Conservation (phyloP, 1,140 invertebrate species). For the Pygmarrhopalites habei region DNA sequence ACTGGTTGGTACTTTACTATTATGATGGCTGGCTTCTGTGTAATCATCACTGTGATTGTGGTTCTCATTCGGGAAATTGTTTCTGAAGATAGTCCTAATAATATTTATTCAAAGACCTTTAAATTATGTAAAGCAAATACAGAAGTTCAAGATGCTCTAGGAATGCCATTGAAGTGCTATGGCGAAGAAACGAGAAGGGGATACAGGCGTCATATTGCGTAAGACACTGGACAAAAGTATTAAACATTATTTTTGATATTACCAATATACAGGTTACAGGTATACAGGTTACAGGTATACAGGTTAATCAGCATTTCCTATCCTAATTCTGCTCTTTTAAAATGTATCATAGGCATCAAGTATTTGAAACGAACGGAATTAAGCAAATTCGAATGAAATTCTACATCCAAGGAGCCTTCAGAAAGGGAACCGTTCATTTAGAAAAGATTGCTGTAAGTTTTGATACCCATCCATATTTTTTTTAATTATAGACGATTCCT, state of each 20-base stretch:
- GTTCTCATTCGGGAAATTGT: conserved; percentile 76
- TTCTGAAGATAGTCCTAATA: conserved; percentile 75
- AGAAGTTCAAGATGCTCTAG: conserved; percentile 64
- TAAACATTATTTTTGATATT: background rate
- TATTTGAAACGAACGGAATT: conserved; percentile 64
- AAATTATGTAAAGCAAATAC: conserved; percentile 56
- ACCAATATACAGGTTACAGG: conserved; percentile 42
- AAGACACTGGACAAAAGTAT: conserved; percentile 26
- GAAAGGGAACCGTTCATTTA: conserved; percentile 71
- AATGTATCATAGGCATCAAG: too few species aligned
- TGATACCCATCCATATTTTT: background rate
- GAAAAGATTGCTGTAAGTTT: conserved; percentile 72
- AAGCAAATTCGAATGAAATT: conserved; percentile 80
- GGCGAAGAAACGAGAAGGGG: conserved; percentile 75
- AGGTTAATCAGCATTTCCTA: too few species aligned
- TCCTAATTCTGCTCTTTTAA: too few species aligned
- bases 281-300: conserved; percentile 58
- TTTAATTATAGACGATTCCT: too few species aligned
- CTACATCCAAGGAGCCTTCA: conserved; percentile 72
- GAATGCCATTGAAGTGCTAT: conserved; percentile 77
- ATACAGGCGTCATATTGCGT: conserved; percentile 58
- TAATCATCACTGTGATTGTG: conserved; percentile 72
- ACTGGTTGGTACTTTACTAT: conserved; percentile 72
- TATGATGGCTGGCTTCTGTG: conserved; percentile 66
- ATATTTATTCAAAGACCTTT: conserved; percentile 69